Evolutionary conservation across 2,888 invertebrate genomes (phyloP).

Genomic region (Parnassius glacialis): DNA sequence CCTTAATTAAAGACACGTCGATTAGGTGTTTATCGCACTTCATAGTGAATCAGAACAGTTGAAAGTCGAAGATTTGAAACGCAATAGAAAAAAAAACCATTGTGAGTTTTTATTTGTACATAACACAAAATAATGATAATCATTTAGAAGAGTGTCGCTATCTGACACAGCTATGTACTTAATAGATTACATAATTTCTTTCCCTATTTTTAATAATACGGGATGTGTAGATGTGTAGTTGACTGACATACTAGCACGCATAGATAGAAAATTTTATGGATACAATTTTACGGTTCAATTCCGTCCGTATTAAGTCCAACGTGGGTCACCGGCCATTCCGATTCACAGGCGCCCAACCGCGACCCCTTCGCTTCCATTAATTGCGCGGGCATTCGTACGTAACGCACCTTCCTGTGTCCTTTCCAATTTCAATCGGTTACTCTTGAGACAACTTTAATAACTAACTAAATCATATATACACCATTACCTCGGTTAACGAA

Average conservation of each 20-base stretch:
- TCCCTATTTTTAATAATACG: too few relatives aligned
- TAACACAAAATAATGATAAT: too few relatives aligned
- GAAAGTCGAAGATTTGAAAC: too few relatives aligned
- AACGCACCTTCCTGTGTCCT: conserved; percentile 50
- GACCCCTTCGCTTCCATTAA: conserved; percentile 38
- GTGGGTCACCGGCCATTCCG: conserved; percentile 29
- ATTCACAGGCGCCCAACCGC: conserved; percentile 30
- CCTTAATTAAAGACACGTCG: too few relatives aligned
- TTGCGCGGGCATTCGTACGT: conserved; percentile 48
- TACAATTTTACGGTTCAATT: neutral
- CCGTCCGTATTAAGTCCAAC: conserved; percentile 15
- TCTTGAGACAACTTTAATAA: conserved; percentile 24
- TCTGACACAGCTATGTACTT: too few relatives aligned
- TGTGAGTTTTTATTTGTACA: too few relatives aligned
- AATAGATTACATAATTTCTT: too few relatives aligned
- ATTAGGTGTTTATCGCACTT: too few relatives aligned
- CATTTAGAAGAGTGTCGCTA: too few relatives aligned
- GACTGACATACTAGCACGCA: neutral
- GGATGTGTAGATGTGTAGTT: too few relatives aligned
- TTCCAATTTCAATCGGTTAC: conserved; percentile 34
- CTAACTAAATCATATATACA: conserved; percentile 20
- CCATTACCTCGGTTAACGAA: conserved; percentile 22
- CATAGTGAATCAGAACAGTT: too few relatives aligned
- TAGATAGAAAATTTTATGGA: neutral
- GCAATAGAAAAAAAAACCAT: too few relatives aligned